Conservation (phyloP, 2,113 vertebrate genomes). For the Neopipo cinnamomea region DNA sequence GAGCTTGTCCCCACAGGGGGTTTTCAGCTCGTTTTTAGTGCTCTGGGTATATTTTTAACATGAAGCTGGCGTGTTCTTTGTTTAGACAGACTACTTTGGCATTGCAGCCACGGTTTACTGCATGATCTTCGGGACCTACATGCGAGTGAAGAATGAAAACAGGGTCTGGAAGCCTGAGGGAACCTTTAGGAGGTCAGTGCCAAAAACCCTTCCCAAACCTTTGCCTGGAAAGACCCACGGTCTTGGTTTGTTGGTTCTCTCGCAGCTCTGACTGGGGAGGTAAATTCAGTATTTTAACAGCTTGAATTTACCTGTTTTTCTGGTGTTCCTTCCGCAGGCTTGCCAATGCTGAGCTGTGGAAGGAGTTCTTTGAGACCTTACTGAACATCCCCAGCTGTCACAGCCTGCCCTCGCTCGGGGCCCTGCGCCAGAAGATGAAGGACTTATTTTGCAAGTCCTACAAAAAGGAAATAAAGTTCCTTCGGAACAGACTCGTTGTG, state of each 20-base stretch:
- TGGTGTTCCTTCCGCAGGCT: slow-evolving; percentile 65
- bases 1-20: neutral
- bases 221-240: neutral
- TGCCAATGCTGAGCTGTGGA: slow-evolving; percentile 85
- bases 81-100: slow-evolving; percentile 91
- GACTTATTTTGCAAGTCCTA: slow-evolving; percentile 77
- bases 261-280: neutral
- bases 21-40: neutral
- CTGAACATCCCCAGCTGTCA: slow-evolving; percentile 82
- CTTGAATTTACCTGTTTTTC: neutral
- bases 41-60: neutral
- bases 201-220: neutral
- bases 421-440: slow-evolving; percentile 69
- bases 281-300: neutral
- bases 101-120: slow-evolving; percentile 90
- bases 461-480: slow-evolving; percentile 75
- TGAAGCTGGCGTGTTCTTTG: neutral
- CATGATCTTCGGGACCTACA: slow-evolving; percentile 93
- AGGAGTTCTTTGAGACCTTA: slow-evolving; percentile 85
- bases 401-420: slow-evolving; percentile 72
- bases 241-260: neutral
- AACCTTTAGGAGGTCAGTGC: slow-evolving; percentile 82
- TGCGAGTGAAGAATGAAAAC: slow-evolving; percentile 81
- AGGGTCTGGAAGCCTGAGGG: slow-evolving; percentile 86
- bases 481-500: slow-evolving; percentile 84